phyloP scores from a whole-genome alignment of 92 coral and sea anemone genomes.

The Phenganax subtilis region DNA sequence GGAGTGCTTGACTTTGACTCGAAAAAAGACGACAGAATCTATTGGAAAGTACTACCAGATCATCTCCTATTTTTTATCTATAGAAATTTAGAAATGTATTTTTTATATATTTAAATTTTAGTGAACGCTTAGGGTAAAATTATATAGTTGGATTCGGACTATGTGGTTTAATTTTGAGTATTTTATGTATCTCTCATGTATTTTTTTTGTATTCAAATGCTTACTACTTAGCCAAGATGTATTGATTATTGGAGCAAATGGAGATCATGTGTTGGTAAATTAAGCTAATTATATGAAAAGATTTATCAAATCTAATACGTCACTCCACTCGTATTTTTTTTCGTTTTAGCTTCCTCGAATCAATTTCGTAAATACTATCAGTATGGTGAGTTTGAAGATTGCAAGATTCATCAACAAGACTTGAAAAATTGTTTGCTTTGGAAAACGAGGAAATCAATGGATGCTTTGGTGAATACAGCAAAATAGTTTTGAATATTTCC shows the following conservation, averaged over 20 bases:
- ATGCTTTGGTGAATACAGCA: conserved; percentile 53
- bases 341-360: conserved; percentile 66
- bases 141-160: not conserved
- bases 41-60: conserved; percentile 17
- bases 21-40: conserved; percentile 7
- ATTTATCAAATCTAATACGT: too few species aligned
- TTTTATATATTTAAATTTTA: not conserved
- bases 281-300: not conserved
- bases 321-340: not conserved
- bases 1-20: conserved; percentile 22
- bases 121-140: not conserved
- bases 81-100: not conserved
- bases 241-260: conserved; percentile 76
- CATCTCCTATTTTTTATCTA: not conserved
- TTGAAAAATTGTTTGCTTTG: conserved; percentile 65
- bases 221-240: conserved; percentile 68
- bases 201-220: too few species aligned
- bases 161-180: not conserved
- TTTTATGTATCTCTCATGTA: too few species aligned
- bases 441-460: conserved; percentile 60
- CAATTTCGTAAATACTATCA: conserved; percentile 92
- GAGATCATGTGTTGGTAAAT: conserved; percentile 78
- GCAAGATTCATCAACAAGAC: conserved; percentile 62
- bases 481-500: not conserved
- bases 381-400: conserved; percentile 74